phyloP scores from a whole-genome alignment of 2,888 invertebrate genomes.

The Leucophenga montana region DNA sequence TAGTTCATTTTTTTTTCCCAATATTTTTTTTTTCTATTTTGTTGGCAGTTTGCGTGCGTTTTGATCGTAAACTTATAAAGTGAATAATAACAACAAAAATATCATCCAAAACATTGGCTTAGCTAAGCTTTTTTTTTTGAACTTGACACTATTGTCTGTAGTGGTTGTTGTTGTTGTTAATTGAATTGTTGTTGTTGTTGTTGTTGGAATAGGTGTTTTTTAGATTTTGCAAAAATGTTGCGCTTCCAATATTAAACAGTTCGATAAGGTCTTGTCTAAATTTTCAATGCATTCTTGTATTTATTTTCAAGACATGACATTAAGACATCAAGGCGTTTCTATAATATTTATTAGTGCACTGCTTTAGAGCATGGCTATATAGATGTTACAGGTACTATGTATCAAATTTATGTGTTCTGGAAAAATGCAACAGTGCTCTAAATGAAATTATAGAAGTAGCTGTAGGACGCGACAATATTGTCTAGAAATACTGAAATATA shows the following conservation, averaged over 20 bases:
- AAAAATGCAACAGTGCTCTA: too few relatives aligned
- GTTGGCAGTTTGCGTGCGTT: constrained; percentile 18
- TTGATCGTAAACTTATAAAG: constrained; percentile 12
- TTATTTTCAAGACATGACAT: not conserved
- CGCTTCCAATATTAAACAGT: constrained; percentile 52
- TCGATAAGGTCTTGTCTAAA: not conserved
- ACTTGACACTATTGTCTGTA: constrained; percentile 56
- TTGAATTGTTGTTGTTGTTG: too few relatives aligned
- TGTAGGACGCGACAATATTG: too few relatives aligned
- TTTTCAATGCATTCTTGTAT: constrained; percentile 13
- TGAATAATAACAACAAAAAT: constrained; percentile 9
- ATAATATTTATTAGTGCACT: too few relatives aligned
- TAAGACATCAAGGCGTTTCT: not conserved
- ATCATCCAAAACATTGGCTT: constrained; percentile 21
- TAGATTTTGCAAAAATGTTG: constrained; percentile 54
- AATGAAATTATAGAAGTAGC: too few relatives aligned
- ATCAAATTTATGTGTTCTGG: too few relatives aligned
- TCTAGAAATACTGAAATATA: too few relatives aligned
- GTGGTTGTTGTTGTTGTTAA: constrained; percentile 40
- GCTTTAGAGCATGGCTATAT: too few relatives aligned
- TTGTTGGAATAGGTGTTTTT: constrained; percentile 18
- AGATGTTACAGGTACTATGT: too few relatives aligned
- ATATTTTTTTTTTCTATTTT: not conserved
- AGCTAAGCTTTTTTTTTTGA: constrained; percentile 56
- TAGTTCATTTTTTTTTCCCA: not conserved